These are phyloP conservation scores for Drosophila tripunctata DNA, from an alignment of 2,888 invertebrate species.

Conservation along the genomic window DNA sequence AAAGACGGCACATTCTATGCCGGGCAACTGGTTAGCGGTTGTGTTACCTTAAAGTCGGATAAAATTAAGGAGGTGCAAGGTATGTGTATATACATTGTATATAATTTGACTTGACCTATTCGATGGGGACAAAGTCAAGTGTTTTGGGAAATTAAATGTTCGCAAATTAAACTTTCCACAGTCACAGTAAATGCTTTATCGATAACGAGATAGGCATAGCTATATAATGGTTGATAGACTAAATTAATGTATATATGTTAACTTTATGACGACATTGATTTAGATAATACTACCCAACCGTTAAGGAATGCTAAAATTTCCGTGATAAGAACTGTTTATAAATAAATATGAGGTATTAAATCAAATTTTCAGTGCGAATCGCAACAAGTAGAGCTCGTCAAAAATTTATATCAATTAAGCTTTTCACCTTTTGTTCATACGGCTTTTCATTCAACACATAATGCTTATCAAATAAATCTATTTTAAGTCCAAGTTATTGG, in stretches of 20 bases:
- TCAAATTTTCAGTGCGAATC: not conserved
- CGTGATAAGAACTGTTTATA: slow-evolving; percentile 49
- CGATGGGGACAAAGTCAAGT: not conserved
- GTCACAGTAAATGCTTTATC: slow-evolving; percentile 51
- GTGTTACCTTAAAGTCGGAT: slow-evolving; percentile 71
- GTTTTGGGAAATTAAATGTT: slow-evolving; percentile 19
- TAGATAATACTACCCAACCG: slow-evolving; percentile 23
- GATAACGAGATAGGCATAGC: slow-evolving; percentile 51
- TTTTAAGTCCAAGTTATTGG: slow-evolving; percentile 4
- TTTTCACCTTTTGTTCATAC: not conserved
- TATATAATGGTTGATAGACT: slow-evolving; percentile 32
- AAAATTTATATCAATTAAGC: not conserved
- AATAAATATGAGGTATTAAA: slow-evolving; percentile 32
- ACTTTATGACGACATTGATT: slow-evolving; percentile 66
- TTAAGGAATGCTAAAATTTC: slow-evolving; percentile 48
- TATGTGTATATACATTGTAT: slow-evolving; percentile 36
- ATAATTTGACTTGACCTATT: not conserved
- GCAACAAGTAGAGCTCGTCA: not conserved
- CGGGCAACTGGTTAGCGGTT: slow-evolving; percentile 81
- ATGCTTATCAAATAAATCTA: not conserved
- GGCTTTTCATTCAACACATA: not conserved
- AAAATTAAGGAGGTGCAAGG: slow-evolving; percentile 81
- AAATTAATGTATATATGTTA: slow-evolving; percentile 19
- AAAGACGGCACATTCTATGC: slow-evolving; percentile 80
- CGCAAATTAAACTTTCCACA: slow-evolving; percentile 3